phyloP scores from a whole-genome alignment of 2,888 invertebrate genomes.

The Sphaerophoria taeniata region DNA sequence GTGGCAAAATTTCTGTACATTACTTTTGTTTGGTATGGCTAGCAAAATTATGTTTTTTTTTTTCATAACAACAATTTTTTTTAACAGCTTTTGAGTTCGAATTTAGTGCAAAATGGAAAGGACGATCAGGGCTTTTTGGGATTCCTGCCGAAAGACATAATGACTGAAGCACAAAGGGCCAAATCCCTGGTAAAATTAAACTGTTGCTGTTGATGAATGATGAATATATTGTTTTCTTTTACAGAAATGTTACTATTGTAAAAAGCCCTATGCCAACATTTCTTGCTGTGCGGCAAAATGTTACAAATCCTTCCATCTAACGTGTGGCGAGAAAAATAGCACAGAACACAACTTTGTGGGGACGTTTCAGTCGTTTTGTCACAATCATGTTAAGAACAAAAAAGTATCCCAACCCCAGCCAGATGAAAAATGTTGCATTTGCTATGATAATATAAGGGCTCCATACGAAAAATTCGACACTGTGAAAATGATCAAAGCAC shows the following conservation, averaged over 20 bases:
- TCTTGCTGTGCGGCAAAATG: constrained; percentile 88
- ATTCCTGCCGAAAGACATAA: constrained; percentile 88
- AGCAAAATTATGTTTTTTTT: constrained; percentile 35
- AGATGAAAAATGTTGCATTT: constrained; percentile 86
- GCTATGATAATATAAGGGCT: constrained; percentile 84
- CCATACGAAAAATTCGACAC: constrained; percentile 80
- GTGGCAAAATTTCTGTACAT: constrained; percentile 86
- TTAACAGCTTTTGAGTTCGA: constrained; percentile 86
- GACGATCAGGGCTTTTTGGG: constrained; percentile 89
- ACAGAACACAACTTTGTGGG: constrained; percentile 87
- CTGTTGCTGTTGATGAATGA: constrained; percentile 4
- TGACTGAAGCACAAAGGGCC: constrained; percentile 86
- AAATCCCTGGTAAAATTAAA: constrained; percentile 84
- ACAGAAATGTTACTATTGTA: constrained; percentile 89
- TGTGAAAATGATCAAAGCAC: constrained; percentile 86
- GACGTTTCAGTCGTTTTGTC: constrained; percentile 84
- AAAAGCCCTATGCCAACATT: constrained; percentile 87
- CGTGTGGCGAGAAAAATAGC: constrained; percentile 87
- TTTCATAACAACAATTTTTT: not conserved
- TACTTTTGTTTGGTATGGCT: constrained; percentile 88
- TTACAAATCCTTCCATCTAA: constrained; percentile 88
- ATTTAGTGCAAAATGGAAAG: constrained; percentile 87
- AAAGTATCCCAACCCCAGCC: constrained; percentile 26
- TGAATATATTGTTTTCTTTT: constrained; percentile 77
- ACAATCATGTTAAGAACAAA: constrained; percentile 70